A percentile compares a stretch with the other conserved stretches of the same genome.
Conservation (phyloP, 2,888 invertebrate species). For the Orthosia gothica region DNA sequence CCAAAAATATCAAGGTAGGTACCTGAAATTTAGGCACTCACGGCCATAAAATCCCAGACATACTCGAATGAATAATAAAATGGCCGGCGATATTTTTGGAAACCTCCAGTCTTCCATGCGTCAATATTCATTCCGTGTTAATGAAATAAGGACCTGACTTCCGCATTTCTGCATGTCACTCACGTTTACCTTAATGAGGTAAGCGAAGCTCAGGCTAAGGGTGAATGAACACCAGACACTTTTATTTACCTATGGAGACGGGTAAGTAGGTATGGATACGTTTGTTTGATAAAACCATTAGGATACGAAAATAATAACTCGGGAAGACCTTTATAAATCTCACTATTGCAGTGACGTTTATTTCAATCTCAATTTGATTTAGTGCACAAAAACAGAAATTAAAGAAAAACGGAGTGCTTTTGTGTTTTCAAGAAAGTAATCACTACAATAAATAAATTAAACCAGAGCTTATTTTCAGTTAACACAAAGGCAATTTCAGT, state of each 20-base stretch:
- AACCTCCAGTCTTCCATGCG: slow-evolving; percentile 3
- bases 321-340: not conserved
- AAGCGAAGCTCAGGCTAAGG: slow-evolving; percentile 4
- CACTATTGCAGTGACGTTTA: not conserved
- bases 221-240: not conserved
- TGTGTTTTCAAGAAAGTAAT: not conserved
- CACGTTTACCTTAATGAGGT: slow-evolving; percentile 26
- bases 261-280: not conserved
- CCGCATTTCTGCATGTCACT: slow-evolving; percentile 21
- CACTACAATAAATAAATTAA: not conserved
- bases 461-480: not conserved
- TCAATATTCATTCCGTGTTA: slow-evolving; percentile 45
- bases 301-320: not conserved
- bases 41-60: slow-evolving; percentile 14
- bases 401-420: not conserved
- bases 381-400: not conserved
- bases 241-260: not conserved
- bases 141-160: slow-evolving; percentile 41
- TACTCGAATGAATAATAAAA: slow-evolving; percentile 34
- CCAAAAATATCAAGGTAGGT: not conserved
- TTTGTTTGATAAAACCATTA: not conserved
- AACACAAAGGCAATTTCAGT: slow-evolving; percentile 17
- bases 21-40: not conserved
- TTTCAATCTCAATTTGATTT: not conserved
- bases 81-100: slow-evolving; percentile 20